Base-by-base conservation (phyloP, 2,888 invertebrate genomes). In the Alcis repandata region DNA sequence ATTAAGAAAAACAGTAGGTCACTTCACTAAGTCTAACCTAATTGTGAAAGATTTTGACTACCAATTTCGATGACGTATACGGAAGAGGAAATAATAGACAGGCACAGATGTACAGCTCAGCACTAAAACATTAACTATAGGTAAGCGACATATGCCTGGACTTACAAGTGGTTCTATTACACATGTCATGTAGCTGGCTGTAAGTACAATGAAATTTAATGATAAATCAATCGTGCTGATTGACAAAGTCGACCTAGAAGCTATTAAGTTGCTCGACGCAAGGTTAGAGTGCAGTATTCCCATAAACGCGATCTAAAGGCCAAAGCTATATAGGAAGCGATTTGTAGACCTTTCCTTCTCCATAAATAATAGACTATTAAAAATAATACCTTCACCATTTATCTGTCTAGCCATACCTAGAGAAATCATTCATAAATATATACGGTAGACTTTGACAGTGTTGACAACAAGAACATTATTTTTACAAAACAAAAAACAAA, bases 251-350 rank as follows among this genome's bases (percentile, higher is more conserved):
- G 53, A 57, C 59, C 58, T 68, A 52, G 54, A 54, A 41, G 33
- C 38, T 61, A 52, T 51, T 56, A 48, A 20, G 58, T 68, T 56
- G 45, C 19, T 32, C 8, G 17, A 22, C 20, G 43, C 54, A 69
- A 64, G 72, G 72, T 65, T 61, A 70, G 60, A 72, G 63, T 65
- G 72, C 54, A 59, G 70, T 66, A 66, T 70, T 59, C 32, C 72
- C 70, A 68, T 72, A 72, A 60, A 68, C 45, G 72, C 56, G 40
- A 43, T 9, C 13, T n/a, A 69, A 68, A 64, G 72, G 72, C 68
- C 69, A 58, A 6, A 38, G 38, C 33, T 62, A 64, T 62, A 64
- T 54, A 73, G 73, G 71, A 73, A 73, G 67, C 65, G 62, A 63
- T 67, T 66, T 58, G 60, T 48, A 43, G 43, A 63, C 68, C 63